phyloP scores from a whole-genome alignment of 2,113 vertebrate species.

The Oreochromis niloticus region DNA sequence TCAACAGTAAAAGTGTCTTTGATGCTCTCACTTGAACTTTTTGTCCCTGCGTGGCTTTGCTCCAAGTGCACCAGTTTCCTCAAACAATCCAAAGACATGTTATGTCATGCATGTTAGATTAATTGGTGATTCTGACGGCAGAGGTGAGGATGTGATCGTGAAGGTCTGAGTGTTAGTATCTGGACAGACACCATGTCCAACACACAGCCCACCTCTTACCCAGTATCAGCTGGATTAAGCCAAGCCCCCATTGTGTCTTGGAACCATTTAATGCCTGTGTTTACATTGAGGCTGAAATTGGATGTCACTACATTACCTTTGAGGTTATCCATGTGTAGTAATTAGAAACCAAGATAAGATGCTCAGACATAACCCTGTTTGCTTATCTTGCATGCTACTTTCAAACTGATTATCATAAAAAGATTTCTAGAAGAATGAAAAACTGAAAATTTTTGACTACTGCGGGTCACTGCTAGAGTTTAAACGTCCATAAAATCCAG shows the following conservation, averaged over 20 bases:
- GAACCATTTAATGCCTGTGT: not conserved
- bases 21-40: not conserved
- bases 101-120: not conserved
- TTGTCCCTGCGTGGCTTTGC: not conserved
- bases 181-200: not conserved
- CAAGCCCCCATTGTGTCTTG: not conserved
- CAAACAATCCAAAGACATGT: not conserved
- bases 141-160: not conserved
- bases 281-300: not conserved
- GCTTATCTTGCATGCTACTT: not conserved
- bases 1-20: not conserved
- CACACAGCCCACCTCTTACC: not conserved
- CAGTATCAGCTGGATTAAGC: not conserved
- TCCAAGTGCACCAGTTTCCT: not conserved
- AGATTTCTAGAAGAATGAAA: not conserved
- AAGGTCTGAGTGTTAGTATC: not conserved
- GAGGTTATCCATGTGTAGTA: not conserved
- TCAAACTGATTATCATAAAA: not conserved
- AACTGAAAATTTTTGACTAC: rapidly evolving
- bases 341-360: not conserved
- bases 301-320: not conserved
- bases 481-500: not conserved
- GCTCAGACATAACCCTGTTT: not conserved
- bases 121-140: not conserved
- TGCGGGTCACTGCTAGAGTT: not conserved